These are phyloP conservation scores for Equus przewalskii DNA, from an alignment of 2,113 vertebrate genomes.

Conservation along the genomic window DNA sequence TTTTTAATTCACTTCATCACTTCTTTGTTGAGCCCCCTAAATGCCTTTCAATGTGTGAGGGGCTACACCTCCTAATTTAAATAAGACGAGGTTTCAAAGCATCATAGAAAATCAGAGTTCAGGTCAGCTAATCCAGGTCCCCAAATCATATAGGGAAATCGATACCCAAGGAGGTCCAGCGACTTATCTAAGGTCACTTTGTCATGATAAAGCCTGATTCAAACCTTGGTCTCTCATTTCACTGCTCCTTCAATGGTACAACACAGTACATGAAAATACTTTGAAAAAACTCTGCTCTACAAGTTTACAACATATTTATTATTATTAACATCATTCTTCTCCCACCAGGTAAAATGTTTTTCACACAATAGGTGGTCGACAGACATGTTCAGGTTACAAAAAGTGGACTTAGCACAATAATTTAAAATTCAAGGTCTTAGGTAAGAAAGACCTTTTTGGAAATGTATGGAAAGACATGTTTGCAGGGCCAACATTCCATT, in stretches of 20 bases:
- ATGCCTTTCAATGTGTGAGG: background rate
- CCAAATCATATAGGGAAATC: background rate
- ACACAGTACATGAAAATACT: slow-evolving; percentile 5
- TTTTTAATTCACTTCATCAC: background rate
- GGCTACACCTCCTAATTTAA: background rate
- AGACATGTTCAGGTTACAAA: slow-evolving; percentile 55
- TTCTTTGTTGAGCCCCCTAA: background rate
- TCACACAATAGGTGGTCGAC: slow-evolving; percentile 52
- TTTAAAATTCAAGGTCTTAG: slow-evolving; percentile 69
- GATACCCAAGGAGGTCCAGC: background rate
- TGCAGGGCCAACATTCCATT: slow-evolving; percentile 65
- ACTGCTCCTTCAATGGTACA: background rate
- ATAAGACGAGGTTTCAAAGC: background rate
- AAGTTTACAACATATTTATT: slow-evolving; percentile 54
- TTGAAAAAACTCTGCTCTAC: slow-evolving; percentile 19
- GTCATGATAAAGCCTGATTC: background rate
- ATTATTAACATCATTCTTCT: slow-evolving; percentile 47
- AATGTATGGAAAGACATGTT: slow-evolving; percentile 69
- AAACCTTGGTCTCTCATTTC: background rate
- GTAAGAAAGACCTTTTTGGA: slow-evolving; percentile 55
- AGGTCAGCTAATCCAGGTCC: background rate
- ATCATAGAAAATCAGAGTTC: background rate
- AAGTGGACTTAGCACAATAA: slow-evolving; percentile 48
- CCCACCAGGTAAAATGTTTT: slow-evolving; percentile 53
- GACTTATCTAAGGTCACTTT: background rate